Base-by-base conservation (phyloP, 1,140 invertebrate genomes). In the Drosophila guanche region DNA sequence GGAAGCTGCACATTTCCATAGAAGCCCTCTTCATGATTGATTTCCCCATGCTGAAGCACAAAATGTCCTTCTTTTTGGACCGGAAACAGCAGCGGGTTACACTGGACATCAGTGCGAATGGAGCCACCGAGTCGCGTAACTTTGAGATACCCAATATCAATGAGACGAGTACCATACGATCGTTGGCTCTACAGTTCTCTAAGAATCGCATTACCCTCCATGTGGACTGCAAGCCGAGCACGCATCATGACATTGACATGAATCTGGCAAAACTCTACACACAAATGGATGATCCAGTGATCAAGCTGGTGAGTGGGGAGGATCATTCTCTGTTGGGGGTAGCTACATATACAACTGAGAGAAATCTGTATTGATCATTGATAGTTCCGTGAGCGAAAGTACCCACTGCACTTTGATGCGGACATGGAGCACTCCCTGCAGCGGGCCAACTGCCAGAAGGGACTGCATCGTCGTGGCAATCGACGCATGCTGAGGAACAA, bases 21-120 rank as follows among this genome's bases (percentile, higher is more conserved):
- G 95, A 95, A 69, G 94, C 94, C 1, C 90, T 96, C 0, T 92
- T 95, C 27, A 93, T 94, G 20, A 92, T 95, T 2, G 94, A 95
- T 66, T 95, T 95, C 80, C 92, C 93, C 4, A 92, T 92, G 52
- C 84, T 93, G 4, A 93, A 94, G 70, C 93, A 94, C 23, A 95
- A 95, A 83, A 94, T 95, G 77, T 91, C 93, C 14, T 90, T 96
- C 45, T 92, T 95, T 66, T 83, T 96, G 46, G 95, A 96, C 83
- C 91, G 94, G 73, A 92, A 92, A 47, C 91, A 92, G 4, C 94
- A 94, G 84, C 91, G 93, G 92, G 93, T 95, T 93, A 93, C 90
- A 0, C 55, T 91, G 22, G 91, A 91, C 52, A 90, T 91, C 4
- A 93, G 91, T 78, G 72, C 71, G 2, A 84, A 90, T 63, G 79